Base-by-base conservation (phyloP, 2,113 vertebrate genomes). In the Cardinalis cardinalis region DNA sequence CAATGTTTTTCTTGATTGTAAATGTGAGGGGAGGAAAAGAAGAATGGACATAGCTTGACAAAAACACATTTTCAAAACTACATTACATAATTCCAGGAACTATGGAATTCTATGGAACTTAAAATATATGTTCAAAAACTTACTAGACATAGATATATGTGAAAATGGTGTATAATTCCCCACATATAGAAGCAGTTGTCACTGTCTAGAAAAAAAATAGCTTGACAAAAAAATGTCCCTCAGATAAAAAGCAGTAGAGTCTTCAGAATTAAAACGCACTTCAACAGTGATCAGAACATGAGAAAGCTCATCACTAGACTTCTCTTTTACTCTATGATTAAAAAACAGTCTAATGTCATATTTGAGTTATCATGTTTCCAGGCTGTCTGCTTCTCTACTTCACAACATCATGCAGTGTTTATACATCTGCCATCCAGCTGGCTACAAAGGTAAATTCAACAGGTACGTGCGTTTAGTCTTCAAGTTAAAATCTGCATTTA, bases 41-140 rank as follows among this genome's bases (percentile, higher is more conserved):
- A 79, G 25, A 91, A 61, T 6, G 9, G 20, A 32, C 5, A 58
- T 0, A 0, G 28, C 25, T 65, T 74, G 28, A 18, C 41, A 17
- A 63, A 81, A 90, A 70, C 4, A 49, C 12, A 18, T 46, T 53
- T 91, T 66, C 51, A 81, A 41, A 87, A 70, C n/a, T 11, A 38
- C 0, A 1, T 4, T 13, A 36, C 0, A 1, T 5, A 17, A 41
- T 76, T 56, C 53, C 12, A 31, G 26, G 25, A 81, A 34, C 32
- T 13, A 17, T 2, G 6, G 16, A 81, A 29, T 64, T 83, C 48
- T 14, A 43, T 0, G 2, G 14, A 73, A 64, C 24, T 69, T 72
- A 40, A 56, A 80, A 34, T 9, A 38, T 18, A 70, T 32, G 9
- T 20, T 89, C 26, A 46, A 78, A 60, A 77, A 19, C 6, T 17